Evolutionary conservation across 1,140 invertebrate genomes (phyloP).

Genomic region (Hyposmocoma kahamanoa): DNA sequence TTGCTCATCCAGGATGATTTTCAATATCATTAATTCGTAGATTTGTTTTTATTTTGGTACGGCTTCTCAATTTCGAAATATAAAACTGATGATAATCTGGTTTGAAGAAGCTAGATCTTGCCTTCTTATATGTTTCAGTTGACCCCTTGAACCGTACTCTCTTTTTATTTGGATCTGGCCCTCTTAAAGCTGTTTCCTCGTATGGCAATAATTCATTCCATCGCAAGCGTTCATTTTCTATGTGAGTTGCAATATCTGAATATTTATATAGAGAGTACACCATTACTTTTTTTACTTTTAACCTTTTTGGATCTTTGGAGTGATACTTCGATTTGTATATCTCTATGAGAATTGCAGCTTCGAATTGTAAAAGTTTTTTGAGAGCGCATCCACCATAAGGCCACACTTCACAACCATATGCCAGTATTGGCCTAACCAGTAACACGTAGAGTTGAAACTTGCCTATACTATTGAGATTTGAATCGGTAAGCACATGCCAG

Average conservation of each 20-base stretch:
- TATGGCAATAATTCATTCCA: constrained; percentile 23
- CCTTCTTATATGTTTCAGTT: no score
- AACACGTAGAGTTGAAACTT: constrained; percentile 36
- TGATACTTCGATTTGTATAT: constrained; percentile 32
- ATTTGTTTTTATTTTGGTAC: no score
- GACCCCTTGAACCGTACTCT: no score
- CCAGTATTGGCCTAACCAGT: constrained; percentile 37
- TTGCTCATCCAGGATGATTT: no score
- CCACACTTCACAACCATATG: constrained; percentile 40
- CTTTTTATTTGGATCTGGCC: not conserved
- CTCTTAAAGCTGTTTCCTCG: constrained; percentile 17
- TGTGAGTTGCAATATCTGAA: constrained; percentile 22
- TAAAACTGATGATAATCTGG: no score
- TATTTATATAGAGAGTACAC: constrained; percentile 22
- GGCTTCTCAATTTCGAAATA: no score
- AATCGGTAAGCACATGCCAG: constrained; percentile 22
- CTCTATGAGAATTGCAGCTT: constrained; percentile 20
- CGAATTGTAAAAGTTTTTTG: constrained; percentile 25
- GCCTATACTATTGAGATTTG: constrained; percentile 11
- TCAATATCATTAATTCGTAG: no score
- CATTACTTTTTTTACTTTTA: constrained; percentile 11
- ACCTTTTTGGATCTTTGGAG: constrained; percentile 18
- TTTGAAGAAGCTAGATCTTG: no score
- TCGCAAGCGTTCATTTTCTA: constrained; percentile 20
- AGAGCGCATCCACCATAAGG: constrained; percentile 11